These are phyloP conservation scores for Tricholauxania praeusta DNA, from an alignment of 2,888 invertebrate species.

Conservation along the genomic window DNA sequence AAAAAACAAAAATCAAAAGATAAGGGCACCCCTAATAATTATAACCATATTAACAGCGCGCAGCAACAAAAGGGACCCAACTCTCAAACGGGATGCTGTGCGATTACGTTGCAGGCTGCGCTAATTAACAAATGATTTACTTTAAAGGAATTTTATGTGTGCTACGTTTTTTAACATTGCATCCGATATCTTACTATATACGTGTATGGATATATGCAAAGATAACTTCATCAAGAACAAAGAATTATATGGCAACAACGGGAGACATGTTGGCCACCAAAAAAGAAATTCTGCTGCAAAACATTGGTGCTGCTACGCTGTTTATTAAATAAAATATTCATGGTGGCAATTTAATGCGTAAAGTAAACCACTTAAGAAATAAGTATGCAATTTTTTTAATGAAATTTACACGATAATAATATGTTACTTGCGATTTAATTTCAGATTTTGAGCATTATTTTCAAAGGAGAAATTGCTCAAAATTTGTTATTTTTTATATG, in stretches of 20 bases:
- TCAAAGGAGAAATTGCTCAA: too few relatives aligned
- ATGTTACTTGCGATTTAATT: too few relatives aligned
- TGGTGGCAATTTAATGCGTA: not conserved
- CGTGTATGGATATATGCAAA: not conserved
- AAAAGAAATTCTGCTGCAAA: slow-evolving; percentile 25
- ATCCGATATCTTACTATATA: not conserved
- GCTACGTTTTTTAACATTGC: not conserved
- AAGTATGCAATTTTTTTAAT: too few relatives aligned
- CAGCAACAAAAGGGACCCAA: not conserved
- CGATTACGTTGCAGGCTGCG: not conserved
- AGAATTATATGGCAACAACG: slow-evolving; percentile 6
- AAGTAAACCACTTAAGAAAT: too few relatives aligned
- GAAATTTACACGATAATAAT: too few relatives aligned
- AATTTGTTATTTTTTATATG: too few relatives aligned
- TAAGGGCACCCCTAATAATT: slow-evolving; percentile 33
- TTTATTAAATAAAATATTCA: not conserved
- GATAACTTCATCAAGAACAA: slow-evolving; percentile 16
- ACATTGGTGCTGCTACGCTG: not conserved
- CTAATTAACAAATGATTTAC: slow-evolving; percentile 37
- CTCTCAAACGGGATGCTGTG: too few relatives aligned
- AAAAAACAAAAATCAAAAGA: slow-evolving; percentile 1
- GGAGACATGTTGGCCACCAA: slow-evolving; percentile 34
- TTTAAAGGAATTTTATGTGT: slow-evolving; percentile 24
- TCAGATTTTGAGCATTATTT: too few relatives aligned
- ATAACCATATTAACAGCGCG: slow-evolving; percentile 33